Conservation (phyloP, 2,888 invertebrate genomes). For the Rhagophthalmus giganteus region DNA sequence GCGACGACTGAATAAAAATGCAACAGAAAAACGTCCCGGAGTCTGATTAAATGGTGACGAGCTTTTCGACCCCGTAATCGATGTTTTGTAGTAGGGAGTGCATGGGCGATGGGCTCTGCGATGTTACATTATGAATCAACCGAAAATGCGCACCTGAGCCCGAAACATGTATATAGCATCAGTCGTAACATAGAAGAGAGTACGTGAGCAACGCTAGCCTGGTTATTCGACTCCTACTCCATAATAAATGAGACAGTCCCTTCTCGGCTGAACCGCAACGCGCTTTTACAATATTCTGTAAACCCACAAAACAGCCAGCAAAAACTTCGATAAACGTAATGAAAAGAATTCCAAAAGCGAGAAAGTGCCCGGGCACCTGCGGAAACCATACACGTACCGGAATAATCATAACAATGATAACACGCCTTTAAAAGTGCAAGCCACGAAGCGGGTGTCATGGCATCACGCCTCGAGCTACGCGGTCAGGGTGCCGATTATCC, state of each 20-base stretch:
- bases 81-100: no score
- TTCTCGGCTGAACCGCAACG: constrained; percentile 17
- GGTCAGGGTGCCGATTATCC: constrained; percentile 34
- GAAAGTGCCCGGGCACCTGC: constrained; percentile 18
- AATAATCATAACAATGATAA: constrained; percentile 37
- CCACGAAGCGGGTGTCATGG: constrained; percentile 34
- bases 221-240: constrained; percentile 36
- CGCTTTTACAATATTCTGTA: constrained; percentile 16
- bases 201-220: constrained; percentile 28
- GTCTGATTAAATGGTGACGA: no score
- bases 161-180: constrained; percentile 29
- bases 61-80: no score
- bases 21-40: no score
- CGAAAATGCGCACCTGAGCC: constrained; percentile 35
- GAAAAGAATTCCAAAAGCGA: constrained; percentile 17
- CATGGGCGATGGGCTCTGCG: constrained; percentile 9
- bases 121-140: constrained; percentile 35
- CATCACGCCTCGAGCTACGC: constrained; percentile 34
- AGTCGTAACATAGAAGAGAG: constrained; percentile 35
- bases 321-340: constrained; percentile 14
- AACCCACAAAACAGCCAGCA: constrained; percentile 20
- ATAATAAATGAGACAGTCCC: constrained; percentile 37
- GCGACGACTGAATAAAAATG: no score
- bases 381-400: constrained; percentile 30
- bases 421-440: constrained; percentile 34